Evolutionary conservation across 53 echinoderm and acorn worm genomes (phyloP), one percentile per base, ranked within the genome.

Genomic region (Holothuria scabra): DNA sequence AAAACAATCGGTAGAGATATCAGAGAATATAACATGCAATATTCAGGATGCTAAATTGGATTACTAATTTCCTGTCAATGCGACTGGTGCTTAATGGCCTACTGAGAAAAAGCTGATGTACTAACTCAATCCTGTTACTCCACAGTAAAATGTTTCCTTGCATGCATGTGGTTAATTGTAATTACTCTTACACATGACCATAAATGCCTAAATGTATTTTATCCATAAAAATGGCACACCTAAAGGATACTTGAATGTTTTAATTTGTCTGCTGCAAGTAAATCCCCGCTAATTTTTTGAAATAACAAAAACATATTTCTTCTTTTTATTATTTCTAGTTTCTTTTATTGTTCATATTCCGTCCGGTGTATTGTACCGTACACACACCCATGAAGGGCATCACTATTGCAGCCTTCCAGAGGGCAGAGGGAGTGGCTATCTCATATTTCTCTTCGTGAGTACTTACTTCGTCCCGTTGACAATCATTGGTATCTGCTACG

Each of bases 401-500:
- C 86, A 64, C 33, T 87, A 66, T 46, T 90, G 90, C 56, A 58
- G 2, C 29, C 21, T 57, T 35, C 58, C 28, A 21, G 38, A 60
- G 26, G 30, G 41, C 28, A 30, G n/a, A 4, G 74, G 33, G 46
- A 48, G 46, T 31, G 64, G 87, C 13, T 94, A 92, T 49, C 82
- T 87, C 59, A 59, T 86, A 11, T 97, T 88, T 61, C 58, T 90
- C 56, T 86, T 87, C 26, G 22, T 87, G 25, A 76, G 88, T 22
- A 92, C 93, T 1, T 97, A 93, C 81, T 74, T 97, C 7, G 59
- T 94, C 7, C 97, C 97, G 1, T 88, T 97, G 6, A 59, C 85
- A 11, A 87, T 97, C 83, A 97, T 97, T 33, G 86, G 92, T 29
- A 91, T 97, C 38, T 97, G 97, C 80, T 97, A 97, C 74, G 91